Evolutionary conservation across 2,797 vertebrate species (phyloP).

Genomic region (Muscicapa comitata): DNA sequence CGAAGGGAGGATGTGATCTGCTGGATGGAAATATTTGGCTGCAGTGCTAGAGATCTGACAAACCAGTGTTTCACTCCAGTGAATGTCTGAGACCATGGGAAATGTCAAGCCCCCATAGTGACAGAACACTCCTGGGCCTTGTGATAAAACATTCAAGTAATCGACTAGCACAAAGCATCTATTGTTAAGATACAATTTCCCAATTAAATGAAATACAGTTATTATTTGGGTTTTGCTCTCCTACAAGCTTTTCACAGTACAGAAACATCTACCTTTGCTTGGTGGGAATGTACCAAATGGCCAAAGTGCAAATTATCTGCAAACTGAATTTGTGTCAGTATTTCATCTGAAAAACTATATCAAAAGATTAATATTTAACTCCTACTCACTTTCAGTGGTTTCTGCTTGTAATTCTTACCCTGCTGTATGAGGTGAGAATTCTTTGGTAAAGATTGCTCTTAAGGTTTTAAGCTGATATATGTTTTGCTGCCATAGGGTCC

Average conservation of each 20-base stretch:
- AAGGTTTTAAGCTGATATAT: not conserved
- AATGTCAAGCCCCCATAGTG: not conserved
- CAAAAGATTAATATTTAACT: not conserved
- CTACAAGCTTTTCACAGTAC: not conserved
- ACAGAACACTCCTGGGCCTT: not conserved
- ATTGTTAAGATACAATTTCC: not conserved
- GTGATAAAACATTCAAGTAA: not conserved
- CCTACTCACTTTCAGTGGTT: not conserved
- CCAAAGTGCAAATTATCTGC: not conserved
- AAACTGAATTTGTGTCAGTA: not conserved
- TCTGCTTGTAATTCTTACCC: not conserved
- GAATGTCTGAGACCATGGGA: not conserved
- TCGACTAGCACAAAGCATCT: not conserved
- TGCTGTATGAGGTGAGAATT: not conserved
- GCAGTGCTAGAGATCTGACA: not conserved
- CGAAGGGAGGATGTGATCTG: not conserved
- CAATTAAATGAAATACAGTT: not conserved
- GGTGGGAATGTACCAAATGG: not conserved
- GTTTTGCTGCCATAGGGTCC: not conserved
- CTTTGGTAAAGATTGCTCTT: not conserved
- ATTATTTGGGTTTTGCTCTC: not conserved
- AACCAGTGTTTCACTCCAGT: not conserved
- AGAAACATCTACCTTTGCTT: not conserved
- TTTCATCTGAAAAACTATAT: not conserved
- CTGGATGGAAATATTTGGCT: not conserved